These are phyloP conservation scores for Brachionus koreanus DNA, from an alignment of 1,140 invertebrate genomes.

Conservation along the genomic window DNA sequence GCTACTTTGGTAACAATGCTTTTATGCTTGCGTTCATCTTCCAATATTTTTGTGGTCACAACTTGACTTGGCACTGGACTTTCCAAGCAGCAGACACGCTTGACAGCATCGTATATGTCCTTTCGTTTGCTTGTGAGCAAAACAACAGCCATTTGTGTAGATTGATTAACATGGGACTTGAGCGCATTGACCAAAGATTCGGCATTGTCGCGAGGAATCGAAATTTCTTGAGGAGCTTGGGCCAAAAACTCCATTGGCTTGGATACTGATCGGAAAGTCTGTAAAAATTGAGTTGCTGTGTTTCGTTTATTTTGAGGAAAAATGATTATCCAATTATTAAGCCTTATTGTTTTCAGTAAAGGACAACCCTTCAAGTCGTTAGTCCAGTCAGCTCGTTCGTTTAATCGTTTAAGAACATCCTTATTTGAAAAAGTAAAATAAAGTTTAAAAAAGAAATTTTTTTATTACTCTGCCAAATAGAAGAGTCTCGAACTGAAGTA, in stretches of 20 bases:
- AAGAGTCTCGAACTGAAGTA: background rate
- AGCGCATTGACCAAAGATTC: background rate
- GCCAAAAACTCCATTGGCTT: background rate
- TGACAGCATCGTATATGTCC: slow-evolving; percentile 81
- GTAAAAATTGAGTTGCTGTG: background rate
- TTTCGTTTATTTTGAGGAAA: slow-evolving; percentile 20
- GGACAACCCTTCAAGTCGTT: background rate
- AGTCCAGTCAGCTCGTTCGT: slow-evolving; percentile 37
- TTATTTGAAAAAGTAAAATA: background rate
- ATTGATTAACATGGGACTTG: slow-evolving; percentile 1
- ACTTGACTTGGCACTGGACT: slow-evolving; percentile 69
- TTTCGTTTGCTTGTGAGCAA: slow-evolving; percentile 75
- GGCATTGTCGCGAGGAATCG: background rate
- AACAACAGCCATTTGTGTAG: slow-evolving; percentile 60
- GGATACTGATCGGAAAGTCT: background rate
- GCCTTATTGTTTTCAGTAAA: background rate
- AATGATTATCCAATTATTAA: slow-evolving; percentile 34
- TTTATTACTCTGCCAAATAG: background rate
- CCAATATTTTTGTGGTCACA: slow-evolving; percentile 53
- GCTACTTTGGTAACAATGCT: slow-evolving; percentile 79
- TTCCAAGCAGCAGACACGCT: slow-evolving; percentile 79
- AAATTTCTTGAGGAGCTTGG: background rate
- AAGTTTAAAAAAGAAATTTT: background rate
- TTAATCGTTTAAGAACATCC: slow-evolving; percentile 4
- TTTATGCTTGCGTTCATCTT: slow-evolving; percentile 47